These are phyloP conservation scores for Melitaea athalia DNA, from an alignment of 2,888 invertebrate species.

Conservation along the genomic window DNA sequence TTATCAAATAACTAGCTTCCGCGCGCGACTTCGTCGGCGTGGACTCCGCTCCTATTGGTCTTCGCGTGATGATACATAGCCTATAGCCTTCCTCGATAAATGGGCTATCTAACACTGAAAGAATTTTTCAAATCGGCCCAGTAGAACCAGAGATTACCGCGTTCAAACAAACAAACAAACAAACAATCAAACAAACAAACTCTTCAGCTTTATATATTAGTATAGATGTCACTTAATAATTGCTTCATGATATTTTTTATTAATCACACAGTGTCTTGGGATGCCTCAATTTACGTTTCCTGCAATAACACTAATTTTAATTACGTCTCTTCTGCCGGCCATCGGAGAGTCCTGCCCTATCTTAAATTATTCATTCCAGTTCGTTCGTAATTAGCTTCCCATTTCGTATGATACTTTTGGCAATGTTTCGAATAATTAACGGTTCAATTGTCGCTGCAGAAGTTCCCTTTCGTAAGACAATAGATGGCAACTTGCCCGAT, in stretches of 20 bases:
- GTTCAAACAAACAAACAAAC: too few species aligned
- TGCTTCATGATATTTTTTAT: background rate
- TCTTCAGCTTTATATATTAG: too few species aligned
- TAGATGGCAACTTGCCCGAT: constrained; percentile 32
- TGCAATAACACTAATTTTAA: constrained; percentile 30
- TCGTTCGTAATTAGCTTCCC: constrained; percentile 9
- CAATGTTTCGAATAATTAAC: constrained; percentile 27
- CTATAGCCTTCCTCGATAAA: too few species aligned
- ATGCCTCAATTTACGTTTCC: constrained; percentile 24
- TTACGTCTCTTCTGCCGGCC: constrained; percentile 12
- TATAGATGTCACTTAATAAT: background rate
- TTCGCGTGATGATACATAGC: too few species aligned
- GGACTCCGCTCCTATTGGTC: too few species aligned
- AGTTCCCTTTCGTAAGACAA: constrained; percentile 21
- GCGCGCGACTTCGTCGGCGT: too few species aligned
- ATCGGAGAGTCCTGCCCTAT: constrained; percentile 6
- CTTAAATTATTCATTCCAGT: constrained; percentile 18
- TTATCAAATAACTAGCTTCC: too few species aligned
- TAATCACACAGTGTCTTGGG: too few species aligned
- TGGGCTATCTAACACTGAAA: too few species aligned
- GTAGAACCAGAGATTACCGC: too few species aligned
- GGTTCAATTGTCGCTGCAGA: constrained; percentile 9
- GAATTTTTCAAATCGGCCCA: too few species aligned
- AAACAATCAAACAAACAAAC: too few species aligned
- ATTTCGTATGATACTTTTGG: constrained; percentile 23